phyloP scores from a whole-genome alignment of 2,888 invertebrate genomes.

The Deroplatys truncata region DNA sequence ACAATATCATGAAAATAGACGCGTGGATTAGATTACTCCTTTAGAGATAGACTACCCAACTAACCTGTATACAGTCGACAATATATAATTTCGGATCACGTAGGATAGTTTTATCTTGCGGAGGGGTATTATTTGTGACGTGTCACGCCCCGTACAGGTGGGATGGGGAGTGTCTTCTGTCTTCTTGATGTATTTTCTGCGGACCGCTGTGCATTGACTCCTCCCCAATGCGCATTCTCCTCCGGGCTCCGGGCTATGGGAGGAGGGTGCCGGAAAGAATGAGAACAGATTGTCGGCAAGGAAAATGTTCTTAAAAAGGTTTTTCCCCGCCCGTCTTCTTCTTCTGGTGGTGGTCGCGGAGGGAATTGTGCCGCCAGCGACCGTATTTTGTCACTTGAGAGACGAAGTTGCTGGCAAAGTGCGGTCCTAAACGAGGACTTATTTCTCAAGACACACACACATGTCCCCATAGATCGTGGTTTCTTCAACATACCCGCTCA shows the following conservation, averaged over 20 bases:
- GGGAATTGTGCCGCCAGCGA: not conserved
- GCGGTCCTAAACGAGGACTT: not conserved
- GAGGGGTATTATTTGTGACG: slow-evolving; percentile 13
- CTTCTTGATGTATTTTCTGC: slow-evolving; percentile 14
- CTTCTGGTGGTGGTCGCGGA: not conserved
- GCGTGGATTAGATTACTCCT: not conserved
- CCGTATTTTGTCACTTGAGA: not conserved
- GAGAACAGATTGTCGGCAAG: slow-evolving; percentile 9
- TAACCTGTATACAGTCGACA: not conserved
- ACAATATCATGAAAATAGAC: not conserved
- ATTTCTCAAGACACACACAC: not conserved
- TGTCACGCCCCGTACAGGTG: slow-evolving; percentile 1
- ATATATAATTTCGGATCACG: slow-evolving; percentile 5
- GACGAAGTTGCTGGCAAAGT: not conserved
- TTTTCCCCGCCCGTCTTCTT: not conserved
- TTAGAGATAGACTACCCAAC: not conserved
- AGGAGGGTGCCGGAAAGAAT: not conserved
- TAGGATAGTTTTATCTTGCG: slow-evolving; percentile 1
- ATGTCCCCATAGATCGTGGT: not conserved
- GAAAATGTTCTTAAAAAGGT: not conserved
- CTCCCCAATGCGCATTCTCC: not conserved
- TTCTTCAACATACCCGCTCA: not conserved
- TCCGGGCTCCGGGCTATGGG: not conserved
- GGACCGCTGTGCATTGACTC: slow-evolving; percentile 12
- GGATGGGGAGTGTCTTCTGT: not conserved